phyloP scores from a whole-genome alignment of 2,113 vertebrate species.

The Anolis carolinensis region DNA sequence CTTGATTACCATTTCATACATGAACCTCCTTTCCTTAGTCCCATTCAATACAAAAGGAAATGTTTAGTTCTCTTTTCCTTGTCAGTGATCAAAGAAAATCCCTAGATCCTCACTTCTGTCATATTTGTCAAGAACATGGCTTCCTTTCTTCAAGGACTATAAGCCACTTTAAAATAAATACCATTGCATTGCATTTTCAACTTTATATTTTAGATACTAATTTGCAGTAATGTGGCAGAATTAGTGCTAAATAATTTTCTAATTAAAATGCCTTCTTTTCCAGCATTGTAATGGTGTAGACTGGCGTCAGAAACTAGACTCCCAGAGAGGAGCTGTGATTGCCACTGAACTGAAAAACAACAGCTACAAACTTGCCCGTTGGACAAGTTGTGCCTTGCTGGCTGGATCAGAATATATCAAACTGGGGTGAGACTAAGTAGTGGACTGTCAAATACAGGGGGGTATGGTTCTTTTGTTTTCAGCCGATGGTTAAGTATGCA shows the following conservation, averaged over 20 bases:
- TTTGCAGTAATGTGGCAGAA: neutral
- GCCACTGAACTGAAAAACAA: slow-evolving; percentile 99
- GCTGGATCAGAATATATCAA: slow-evolving; percentile 98
- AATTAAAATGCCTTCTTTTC: neutral
- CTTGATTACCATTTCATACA: accelerated
- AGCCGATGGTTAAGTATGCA: accelerated
- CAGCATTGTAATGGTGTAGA: slow-evolving; percentile 98
- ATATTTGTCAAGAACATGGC: neutral
- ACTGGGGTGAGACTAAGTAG: slow-evolving; percentile 86
- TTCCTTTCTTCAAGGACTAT: neutral
- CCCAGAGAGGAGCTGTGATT: slow-evolving; percentile 95
- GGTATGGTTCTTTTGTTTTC: neutral
- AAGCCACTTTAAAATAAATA: neutral
- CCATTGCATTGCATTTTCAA: neutral
- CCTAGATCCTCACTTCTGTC: accelerated
- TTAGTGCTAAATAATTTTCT: neutral
- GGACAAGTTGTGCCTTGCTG: slow-evolving; percentile 96
- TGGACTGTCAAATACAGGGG: accelerated
- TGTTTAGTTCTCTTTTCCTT: accelerated
- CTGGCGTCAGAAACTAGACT: slow-evolving; percentile 99
- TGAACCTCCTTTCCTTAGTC: neutral
- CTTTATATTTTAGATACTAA: neutral
- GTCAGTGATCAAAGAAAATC: accelerated
- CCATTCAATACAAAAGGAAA: accelerated
- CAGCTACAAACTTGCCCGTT: slow-evolving; percentile 97